Percentiles rank a stretch among this genome's conserved stretches.
These are phyloP conservation scores for Hirudinaria manillensis DNA, from an alignment of 2,888 invertebrate genomes.

Conservation along the genomic window DNA sequence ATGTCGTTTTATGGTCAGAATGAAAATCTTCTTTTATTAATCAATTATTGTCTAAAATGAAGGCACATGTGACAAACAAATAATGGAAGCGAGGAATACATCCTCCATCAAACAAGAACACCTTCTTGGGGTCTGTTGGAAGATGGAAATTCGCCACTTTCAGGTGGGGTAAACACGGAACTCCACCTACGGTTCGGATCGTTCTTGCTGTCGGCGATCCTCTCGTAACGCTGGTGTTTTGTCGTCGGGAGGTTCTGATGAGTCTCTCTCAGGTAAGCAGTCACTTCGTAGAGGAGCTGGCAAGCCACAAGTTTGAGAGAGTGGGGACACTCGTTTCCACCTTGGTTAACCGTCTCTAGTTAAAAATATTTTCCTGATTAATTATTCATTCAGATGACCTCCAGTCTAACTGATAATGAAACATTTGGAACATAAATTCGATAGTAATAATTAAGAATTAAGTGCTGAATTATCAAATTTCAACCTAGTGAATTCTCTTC, in stretches of 20 bases:
- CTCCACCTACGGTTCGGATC: constrained; percentile 71
- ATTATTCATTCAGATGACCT: background rate
- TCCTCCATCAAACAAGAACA: constrained; percentile 1
- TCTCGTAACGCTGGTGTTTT: constrained; percentile 46
- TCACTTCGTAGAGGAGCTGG: constrained; percentile 89
- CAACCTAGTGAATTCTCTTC: too few species aligned
- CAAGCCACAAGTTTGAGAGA: constrained; percentile 82
- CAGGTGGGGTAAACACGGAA: constrained; percentile 62
- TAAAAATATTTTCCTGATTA: background rate
- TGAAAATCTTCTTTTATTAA: too few species aligned
- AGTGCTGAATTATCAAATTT: too few species aligned
- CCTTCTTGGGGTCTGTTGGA: constrained; percentile 4
- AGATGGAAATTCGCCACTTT: background rate
- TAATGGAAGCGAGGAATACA: background rate
- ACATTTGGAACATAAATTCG: background rate
- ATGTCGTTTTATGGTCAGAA: too few species aligned
- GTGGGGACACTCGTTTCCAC: constrained; percentile 60
- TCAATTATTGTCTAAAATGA: too few species aligned
- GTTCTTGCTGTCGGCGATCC: background rate
- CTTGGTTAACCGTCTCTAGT: constrained; percentile 51
- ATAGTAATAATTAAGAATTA: background rate
- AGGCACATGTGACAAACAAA: too few species aligned
- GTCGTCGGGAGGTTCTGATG: constrained; percentile 66
- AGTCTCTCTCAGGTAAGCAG: constrained; percentile 89
- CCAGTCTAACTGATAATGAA: background rate